phyloP scores from a whole-genome alignment of 1,140 invertebrate genomes.

The Sitophilus oryzae region DNA sequence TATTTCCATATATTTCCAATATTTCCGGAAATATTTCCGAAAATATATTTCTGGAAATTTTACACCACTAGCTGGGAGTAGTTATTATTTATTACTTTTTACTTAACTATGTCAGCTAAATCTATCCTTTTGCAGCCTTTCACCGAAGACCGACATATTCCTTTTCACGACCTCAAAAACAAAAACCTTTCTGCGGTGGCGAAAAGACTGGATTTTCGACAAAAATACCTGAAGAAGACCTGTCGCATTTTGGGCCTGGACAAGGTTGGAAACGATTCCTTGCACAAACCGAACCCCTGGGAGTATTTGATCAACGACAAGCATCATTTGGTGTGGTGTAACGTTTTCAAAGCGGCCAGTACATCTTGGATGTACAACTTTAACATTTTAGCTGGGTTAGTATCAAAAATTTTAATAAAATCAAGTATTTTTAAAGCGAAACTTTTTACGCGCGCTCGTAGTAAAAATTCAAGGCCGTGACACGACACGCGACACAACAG shows the following conservation, averaged over 20 bases:
- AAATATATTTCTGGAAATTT: too few species aligned
- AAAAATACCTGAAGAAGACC: conserved; percentile 33
- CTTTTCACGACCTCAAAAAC: conserved; percentile 4
- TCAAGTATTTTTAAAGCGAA: too few species aligned
- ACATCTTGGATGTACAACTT: conserved; percentile 89
- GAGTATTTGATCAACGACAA: conserved; percentile 75
- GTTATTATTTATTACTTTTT: too few species aligned
- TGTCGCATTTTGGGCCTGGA: conserved; percentile 37
- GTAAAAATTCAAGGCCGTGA: too few species aligned
- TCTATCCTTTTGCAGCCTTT: conserved; percentile 12
- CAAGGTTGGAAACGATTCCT: conserved; percentile 54
- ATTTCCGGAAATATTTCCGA: too few species aligned
- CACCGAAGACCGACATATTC: conserved; percentile 5
- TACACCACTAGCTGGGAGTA: too few species aligned
- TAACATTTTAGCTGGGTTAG: conserved; percentile 69
- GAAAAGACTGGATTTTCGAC: conserved; percentile 34
- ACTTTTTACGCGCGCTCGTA: too few species aligned
- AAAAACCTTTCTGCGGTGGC: conserved; percentile 30
- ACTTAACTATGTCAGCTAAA: too few species aligned
- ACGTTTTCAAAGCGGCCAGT: conserved; percentile 80
- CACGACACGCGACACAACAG: too few species aligned
- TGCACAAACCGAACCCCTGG: conserved; percentile 71
- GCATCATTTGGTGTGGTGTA: conserved; percentile 78
- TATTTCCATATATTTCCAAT: too few species aligned
- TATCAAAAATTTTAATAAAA: neutral